phyloP scores from a whole-genome alignment of 2,797 vertebrate genomes.

The Argyrosomus regius region DNA sequence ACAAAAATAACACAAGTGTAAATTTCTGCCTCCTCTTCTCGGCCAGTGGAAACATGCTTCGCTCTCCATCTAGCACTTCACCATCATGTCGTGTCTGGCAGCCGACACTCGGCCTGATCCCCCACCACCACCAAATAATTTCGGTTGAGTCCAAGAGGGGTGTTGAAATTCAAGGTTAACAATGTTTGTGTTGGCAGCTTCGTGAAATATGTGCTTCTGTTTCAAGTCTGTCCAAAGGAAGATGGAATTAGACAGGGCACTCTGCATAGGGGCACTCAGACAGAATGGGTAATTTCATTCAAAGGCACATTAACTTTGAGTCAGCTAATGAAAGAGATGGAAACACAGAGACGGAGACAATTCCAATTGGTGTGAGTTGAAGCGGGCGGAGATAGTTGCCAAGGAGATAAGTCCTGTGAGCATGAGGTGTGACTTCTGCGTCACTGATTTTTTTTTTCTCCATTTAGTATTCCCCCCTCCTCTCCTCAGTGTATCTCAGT shows the following conservation, averaged over 20 bases:
- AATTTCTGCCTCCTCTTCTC: slow-evolving; percentile 43
- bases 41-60: slow-evolving; percentile 12
- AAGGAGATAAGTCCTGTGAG: slow-evolving; percentile 76
- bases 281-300: slow-evolving; percentile 64
- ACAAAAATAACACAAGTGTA: slow-evolving; percentile 72
- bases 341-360: slow-evolving; percentile 44
- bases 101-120: slow-evolving; percentile 25
- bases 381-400: slow-evolving; percentile 73
- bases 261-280: slow-evolving; percentile 16
- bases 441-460: slow-evolving; percentile 48
- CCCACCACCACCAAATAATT: slow-evolving; percentile 19
- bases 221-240: slow-evolving; percentile 56
- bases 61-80: slow-evolving; percentile 13
- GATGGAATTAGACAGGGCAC: slow-evolving; percentile 43
- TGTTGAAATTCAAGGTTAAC: slow-evolving; percentile 63
- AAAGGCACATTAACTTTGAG: slow-evolving; percentile 78
- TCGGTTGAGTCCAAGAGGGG: slow-evolving; percentile 16
- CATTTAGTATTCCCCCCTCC: slow-evolving; percentile 59
- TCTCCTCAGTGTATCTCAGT: slow-evolving; percentile 21
- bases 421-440: slow-evolving; percentile 74
- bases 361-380: slow-evolving; percentile 58
- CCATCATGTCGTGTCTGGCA: slow-evolving; percentile 29
- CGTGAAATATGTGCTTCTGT: slow-evolving; percentile 46
- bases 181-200: slow-evolving; percentile 48
- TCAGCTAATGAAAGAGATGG: slow-evolving; percentile 62